Conservation (phyloP, 2,888 invertebrate genomes). For the Oscheius sp. region DNA sequence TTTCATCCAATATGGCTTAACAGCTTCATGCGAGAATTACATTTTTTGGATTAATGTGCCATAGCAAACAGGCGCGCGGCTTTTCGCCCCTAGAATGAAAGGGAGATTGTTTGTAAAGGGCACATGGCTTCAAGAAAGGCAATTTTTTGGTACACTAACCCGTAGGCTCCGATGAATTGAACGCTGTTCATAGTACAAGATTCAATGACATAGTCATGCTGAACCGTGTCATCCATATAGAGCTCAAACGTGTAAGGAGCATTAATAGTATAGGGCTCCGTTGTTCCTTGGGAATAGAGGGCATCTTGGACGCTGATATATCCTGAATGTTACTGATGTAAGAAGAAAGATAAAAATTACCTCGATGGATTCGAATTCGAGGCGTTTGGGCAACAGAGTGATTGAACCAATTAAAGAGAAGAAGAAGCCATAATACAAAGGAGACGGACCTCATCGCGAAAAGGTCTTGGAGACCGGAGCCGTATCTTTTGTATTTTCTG, state of each 20-base stretch:
- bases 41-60: conserved; percentile 24
- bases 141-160: conserved; percentile 40
- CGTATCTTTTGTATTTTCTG: conserved; percentile 2
- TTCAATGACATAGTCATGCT: conserved; percentile 57
- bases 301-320: conserved; percentile 27
- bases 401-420: no score
- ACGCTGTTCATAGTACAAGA: conserved; percentile 50
- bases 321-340: conserved; percentile 21
- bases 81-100: background rate
- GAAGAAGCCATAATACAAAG: background rate
- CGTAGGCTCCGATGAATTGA: conserved; percentile 51
- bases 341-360: background rate
- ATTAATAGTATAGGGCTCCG: conserved; percentile 35
- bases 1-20: background rate
- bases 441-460: background rate
- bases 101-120: conserved; percentile 10
- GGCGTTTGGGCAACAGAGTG: background rate
- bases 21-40: conserved; percentile 17
- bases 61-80: conserved; percentile 22
- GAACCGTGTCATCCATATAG: conserved; percentile 48
- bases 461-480: background rate
- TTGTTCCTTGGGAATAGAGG: background rate
- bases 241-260: conserved; percentile 59
- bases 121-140: background rate
- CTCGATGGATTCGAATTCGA: background rate